Evolutionary conservation across 2,797 vertebrate species (phyloP).

Genomic region (Ceryle rudis): DNA sequence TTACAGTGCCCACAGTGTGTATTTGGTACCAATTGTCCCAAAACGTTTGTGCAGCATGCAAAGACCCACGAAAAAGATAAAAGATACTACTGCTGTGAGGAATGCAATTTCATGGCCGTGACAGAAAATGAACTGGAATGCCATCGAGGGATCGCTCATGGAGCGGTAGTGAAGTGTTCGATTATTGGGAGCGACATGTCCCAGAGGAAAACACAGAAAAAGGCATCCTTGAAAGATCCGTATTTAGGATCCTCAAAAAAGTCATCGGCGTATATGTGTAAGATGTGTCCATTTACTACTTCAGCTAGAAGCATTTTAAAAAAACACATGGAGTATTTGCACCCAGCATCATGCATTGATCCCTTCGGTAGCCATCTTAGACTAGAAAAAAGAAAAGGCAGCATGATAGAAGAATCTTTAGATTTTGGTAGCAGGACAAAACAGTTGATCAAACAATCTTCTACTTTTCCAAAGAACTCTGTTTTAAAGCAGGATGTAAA

Average conservation of each 20-base stretch:
- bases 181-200: slow-evolving; percentile 69
- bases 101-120: slow-evolving; percentile 87
- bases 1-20: slow-evolving; percentile 87
- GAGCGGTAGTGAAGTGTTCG: slow-evolving; percentile 83
- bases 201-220: slow-evolving; percentile 82
- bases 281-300: slow-evolving; percentile 84
- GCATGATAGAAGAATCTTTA: slow-evolving; percentile 74
- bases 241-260: slow-evolving; percentile 79
- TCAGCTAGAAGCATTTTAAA: slow-evolving; percentile 85
- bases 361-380: slow-evolving; percentile 78
- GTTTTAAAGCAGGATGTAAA: slow-evolving; percentile 84
- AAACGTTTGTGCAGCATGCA: slow-evolving; percentile 88
- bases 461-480: slow-evolving; percentile 86
- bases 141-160: slow-evolving; percentile 84
- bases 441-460: slow-evolving; percentile 76
- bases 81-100: slow-evolving; percentile 88
- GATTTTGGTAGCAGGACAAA: slow-evolving; percentile 75
- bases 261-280: slow-evolving; percentile 78
- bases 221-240: slow-evolving; percentile 74
- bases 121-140: slow-evolving; percentile 88
- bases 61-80: slow-evolving; percentile 89
- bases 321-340: slow-evolving; percentile 88
- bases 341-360: slow-evolving; percentile 81
- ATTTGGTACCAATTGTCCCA: slow-evolving; percentile 88
- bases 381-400: slow-evolving; percentile 81